Evolutionary conservation across 1,140 invertebrate genomes (phyloP).

Genomic region (Ceratina calcarata): DNA sequence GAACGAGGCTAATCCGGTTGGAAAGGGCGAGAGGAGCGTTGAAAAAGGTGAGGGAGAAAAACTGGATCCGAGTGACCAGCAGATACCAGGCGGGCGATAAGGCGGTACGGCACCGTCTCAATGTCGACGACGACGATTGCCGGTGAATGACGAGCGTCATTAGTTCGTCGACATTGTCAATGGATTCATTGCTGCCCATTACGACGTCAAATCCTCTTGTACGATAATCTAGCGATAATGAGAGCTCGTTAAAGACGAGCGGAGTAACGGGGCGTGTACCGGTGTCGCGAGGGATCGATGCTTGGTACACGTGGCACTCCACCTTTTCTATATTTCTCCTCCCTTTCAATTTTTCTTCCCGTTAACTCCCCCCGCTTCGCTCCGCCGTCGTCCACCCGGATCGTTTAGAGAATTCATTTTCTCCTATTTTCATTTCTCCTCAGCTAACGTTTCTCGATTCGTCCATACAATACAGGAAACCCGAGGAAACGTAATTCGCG

Average conservation of each 20-base stretch:
- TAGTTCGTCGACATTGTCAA: constrained; percentile 71
- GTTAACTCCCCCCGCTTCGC: background rate
- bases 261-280: constrained; percentile 55
- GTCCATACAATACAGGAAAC: background rate
- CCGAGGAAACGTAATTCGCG: background rate
- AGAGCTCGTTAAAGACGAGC: constrained; percentile 69
- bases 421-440: background rate
- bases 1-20: background rate
- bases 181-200: constrained; percentile 72
- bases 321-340: constrained; percentile 28
- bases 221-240: constrained; percentile 76
- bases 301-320: constrained; percentile 40
- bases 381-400: background rate
- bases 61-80: background rate
- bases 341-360: constrained; percentile 10
- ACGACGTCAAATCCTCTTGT: constrained; percentile 71
- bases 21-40: background rate
- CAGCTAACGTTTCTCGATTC: background rate
- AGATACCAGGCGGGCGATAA: constrained; percentile 20
- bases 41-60: background rate
- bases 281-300: constrained; percentile 51
- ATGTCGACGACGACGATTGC: constrained; percentile 59
- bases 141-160: constrained; percentile 69
- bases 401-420: background rate
- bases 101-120: constrained; percentile 31